Evolutionary conservation across 2,888 invertebrate genomes (phyloP).

Genomic region (Lasioglossum malachurum): DNA sequence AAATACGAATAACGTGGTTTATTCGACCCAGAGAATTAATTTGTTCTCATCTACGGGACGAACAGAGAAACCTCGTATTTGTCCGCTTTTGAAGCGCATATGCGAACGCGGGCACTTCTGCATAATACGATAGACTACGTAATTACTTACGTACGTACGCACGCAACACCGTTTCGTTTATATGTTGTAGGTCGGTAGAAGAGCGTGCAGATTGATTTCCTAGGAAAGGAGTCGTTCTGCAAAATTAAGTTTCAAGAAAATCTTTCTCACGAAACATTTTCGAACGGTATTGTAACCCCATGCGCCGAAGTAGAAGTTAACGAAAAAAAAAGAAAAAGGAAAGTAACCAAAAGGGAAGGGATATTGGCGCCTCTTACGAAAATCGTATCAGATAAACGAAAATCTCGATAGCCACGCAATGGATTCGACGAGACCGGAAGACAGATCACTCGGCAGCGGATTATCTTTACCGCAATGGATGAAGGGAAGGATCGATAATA

Average conservation of each 20-base stretch:
- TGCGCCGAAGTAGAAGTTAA: neutral
- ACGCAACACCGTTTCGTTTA: constrained; percentile 9
- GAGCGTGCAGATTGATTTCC: constrained; percentile 63
- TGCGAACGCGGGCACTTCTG: neutral
- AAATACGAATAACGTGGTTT: neutral
- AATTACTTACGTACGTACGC: neutral
- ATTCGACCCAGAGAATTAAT: neutral
- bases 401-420: constrained; percentile 65
- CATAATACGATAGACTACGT: neutral
- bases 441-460: constrained; percentile 83
- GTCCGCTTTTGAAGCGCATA: neutral
- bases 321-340: neutral
- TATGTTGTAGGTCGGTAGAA: constrained; percentile 63
- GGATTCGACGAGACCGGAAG: constrained; percentile 81
- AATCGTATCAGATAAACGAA: neutral
- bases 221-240: constrained; percentile 44
- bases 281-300: neutral
- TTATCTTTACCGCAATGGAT: constrained; percentile 91
- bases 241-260: neutral
- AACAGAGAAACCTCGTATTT: neutral
- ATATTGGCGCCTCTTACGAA: neutral
- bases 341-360: neutral
- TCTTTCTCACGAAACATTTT: neutral
- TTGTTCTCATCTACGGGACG: neutral
- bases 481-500: constrained; percentile 88